Percentiles rank a stretch among this genome's conserved stretches.
These are phyloP conservation scores for Sphaeridia pumilis DNA, from an alignment of 2,888 invertebrate species.

Conservation along the genomic window DNA sequence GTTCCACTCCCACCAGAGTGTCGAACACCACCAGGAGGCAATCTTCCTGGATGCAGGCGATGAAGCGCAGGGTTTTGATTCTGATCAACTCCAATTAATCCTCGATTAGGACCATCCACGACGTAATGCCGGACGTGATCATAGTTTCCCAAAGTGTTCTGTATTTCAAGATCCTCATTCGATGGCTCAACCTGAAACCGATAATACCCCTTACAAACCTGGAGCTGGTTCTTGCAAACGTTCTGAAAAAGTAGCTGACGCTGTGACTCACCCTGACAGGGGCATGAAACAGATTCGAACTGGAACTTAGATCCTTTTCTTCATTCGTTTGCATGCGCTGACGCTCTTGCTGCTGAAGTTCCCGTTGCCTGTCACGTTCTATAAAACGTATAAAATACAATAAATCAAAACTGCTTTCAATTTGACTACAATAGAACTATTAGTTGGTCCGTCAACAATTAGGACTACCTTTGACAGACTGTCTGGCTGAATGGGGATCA, in stretches of 20 bases:
- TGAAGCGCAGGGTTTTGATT: constrained; percentile 14
- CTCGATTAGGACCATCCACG: constrained; percentile 26
- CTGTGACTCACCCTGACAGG: constrained; percentile 32
- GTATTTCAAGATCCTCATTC: constrained; percentile 35
- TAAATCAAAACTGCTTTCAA: no score
- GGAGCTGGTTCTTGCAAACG: neutral
- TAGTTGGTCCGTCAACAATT: no score
- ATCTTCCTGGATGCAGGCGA: constrained; percentile 5
- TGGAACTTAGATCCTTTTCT: constrained; percentile 34
- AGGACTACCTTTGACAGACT: constrained; percentile 34
- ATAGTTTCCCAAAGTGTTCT: constrained; percentile 35
- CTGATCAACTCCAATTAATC: constrained; percentile 51
- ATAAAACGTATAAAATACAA: constrained; percentile 11
- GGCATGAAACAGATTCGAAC: constrained; percentile 35
- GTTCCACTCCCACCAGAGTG: neutral
- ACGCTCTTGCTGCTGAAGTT: constrained; percentile 35
- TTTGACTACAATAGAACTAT: neutral
- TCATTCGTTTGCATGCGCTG: constrained; percentile 36
- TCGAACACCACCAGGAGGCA: neutral
- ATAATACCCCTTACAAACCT: no score
- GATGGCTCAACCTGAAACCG: constrained; percentile 36
- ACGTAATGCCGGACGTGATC: constrained; percentile 35
- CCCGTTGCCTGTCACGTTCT: constrained; percentile 34
- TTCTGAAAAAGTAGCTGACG: neutral
- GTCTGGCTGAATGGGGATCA: constrained; percentile 36